Base-by-base conservation (phyloP, 2,888 invertebrate genomes). In the Elegia similella region DNA sequence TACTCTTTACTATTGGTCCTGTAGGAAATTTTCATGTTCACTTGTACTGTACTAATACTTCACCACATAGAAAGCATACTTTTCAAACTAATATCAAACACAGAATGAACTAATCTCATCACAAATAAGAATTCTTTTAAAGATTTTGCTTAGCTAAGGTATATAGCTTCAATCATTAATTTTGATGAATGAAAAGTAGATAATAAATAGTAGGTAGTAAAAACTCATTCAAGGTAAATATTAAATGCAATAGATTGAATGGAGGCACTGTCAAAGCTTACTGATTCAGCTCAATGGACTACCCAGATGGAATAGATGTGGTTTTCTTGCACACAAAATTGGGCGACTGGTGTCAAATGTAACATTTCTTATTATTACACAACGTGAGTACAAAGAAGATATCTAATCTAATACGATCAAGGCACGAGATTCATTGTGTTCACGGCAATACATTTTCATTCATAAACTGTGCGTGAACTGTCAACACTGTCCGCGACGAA, bases 391-490 rank as follows among this genome's bases (percentile, higher is more conserved):
- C 70, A 74, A 64, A 70, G 63, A 59, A 70, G 66, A 70, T 82
- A 84, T 80, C 77, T 82, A 82, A 84, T 84, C 81, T 82, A 78
- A 71, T 78, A 78, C 72, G 73, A 83, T 81, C 78, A 75, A 78
- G 70, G 67, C 80, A 82, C 78, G 80, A 77, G 76, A 80, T 82
- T 86, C 85, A 85, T 87, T 88, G 86, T 80, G 79, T 78, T 79
- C 77, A 78, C 75, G 76, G 73, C 77, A 73, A 79, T 82, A 83
- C 82, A 79, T 81, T 85, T 87, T 88, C 90, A 90, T 90, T 90
- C 90, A 90, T 89, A 88, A 89, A 88, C 73, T 78, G 71, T 75
- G 73, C 70, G 73, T 71, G 82, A 86, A 74, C 84, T 89, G 89
- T 90, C 89, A 90, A 78, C 78, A 78, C 78, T 79, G 71, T 60